Conservation (phyloP, 37 sponge, comb jelly and placozoan genomes). For the Spongilla lacustris region DNA sequence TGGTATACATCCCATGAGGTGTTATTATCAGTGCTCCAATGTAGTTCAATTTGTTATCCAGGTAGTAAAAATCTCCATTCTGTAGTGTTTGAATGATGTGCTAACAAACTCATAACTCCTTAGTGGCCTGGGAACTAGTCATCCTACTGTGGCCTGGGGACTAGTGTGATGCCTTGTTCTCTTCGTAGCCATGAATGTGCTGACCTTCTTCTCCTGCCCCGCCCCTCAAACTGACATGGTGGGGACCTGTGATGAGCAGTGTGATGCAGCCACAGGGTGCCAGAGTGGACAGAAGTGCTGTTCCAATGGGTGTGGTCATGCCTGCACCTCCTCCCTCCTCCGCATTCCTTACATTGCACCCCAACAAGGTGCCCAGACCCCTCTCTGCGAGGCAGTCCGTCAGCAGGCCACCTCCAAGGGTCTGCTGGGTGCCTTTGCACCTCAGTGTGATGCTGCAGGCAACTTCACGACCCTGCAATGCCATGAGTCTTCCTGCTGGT, state of each 20-base stretch:
- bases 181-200: not conserved
- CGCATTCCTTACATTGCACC: constrained; percentile 42
- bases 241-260: constrained; percentile 44
- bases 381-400: not conserved
- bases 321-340: constrained; percentile 23
- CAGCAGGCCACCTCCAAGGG: not conserved
- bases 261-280: constrained; percentile 36
- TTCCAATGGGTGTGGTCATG: constrained; percentile 68
- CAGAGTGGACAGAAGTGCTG: constrained; percentile 34
- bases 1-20: too few species aligned
- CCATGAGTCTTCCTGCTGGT: constrained; percentile 58
- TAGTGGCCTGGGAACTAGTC: not conserved
- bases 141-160: not conserved
- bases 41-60: too few species aligned
- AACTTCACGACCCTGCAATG: constrained; percentile 44
- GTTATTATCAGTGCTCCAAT: too few species aligned
- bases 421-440: constrained; percentile 20
- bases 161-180: not conserved
- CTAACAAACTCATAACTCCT: too few species aligned
- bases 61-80: too few species aligned
- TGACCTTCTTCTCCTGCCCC: not conserved
- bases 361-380: not conserved
- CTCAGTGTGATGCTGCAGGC: constrained; percentile 35
- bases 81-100: too few species aligned
- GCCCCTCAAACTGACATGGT: constrained; percentile 10